Base-by-base conservation (phyloP, 2,113 vertebrate species). In the Oncorhynchus keta region DNA sequence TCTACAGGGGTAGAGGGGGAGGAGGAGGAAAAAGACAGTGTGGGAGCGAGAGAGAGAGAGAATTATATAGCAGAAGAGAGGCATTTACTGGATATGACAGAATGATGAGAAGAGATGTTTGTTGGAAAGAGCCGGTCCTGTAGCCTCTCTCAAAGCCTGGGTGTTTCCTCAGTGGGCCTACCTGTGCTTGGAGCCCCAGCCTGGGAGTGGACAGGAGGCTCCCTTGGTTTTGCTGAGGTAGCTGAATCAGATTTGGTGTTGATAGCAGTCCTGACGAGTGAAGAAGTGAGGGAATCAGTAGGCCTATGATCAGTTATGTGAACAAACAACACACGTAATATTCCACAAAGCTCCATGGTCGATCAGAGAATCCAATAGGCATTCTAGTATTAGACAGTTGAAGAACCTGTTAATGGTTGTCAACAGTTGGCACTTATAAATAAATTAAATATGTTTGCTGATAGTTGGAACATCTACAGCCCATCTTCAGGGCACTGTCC, bases 171-270 rank as follows among this genome's bases (percentile, higher is more conserved):
- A 13, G 24, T 49, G 20, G 6, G 16, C 82, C 85, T 85, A 96
- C 96, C 95, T 97, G 96, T 91, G 95, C 90, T 87, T 95, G 94
- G 82, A 96, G 94, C 81, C 95, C 94, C 68, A 95, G 91, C 87
- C 95, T 91, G 80, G 90, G 94, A 89, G 93, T 91, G 78, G 94
- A 91, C 87, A 97, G 89, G 88, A 96, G 93, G 87, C 93, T 94
- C 91, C 95, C 95, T 90, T 96, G 96, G 94, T 94, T 95, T 95
- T 96, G 96, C 92, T 97, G 96, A 97, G 96, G 96, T 97, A 97
- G 96, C 93, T 95, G 85, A 94, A 97, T 95, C 89, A 97, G 93
- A 96, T 96, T 97, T 95, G 94, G 93, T 89, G 96, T 95, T 26
- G 94, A 92, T 74, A 97, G 92, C 90, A 96, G 94, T 92, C 96